A percentile compares a stretch with the other conserved stretches of the same genome.
phyloP scores from a whole-genome alignment of 2,113 vertebrate genomes.

The Chloropsis cyanopogon region DNA sequence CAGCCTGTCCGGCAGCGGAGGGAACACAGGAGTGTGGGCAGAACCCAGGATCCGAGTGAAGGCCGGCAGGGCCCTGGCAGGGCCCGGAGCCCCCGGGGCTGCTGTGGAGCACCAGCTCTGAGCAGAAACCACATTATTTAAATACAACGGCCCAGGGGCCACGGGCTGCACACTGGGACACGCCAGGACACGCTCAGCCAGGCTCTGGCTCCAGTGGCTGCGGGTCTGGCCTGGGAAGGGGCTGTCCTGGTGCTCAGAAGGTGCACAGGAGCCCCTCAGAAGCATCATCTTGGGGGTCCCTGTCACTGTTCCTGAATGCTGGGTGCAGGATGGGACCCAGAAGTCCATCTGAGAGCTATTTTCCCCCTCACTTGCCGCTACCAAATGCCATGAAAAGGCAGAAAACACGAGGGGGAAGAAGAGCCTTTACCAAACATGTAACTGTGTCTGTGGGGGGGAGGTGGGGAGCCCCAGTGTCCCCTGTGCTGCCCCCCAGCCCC shows the following conservation, averaged over 20 bases:
- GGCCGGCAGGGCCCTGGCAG: fast-evolving
- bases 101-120: neutral
- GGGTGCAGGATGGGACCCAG: neutral
- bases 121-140: neutral
- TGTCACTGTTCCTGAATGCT: neutral
- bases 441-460: neutral
- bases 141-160: neutral
- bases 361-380: neutral
- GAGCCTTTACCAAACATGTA: fast-evolving
- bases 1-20: fast-evolving
- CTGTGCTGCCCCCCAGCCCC: neutral
- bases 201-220: neutral
- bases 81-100: fast-evolving
- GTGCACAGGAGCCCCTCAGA: neutral
- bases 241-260: fast-evolving
- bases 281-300: fast-evolving
- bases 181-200: fast-evolving
- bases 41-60: neutral
- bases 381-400: neutral
- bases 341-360: neutral
- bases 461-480: fast-evolving
- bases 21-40: neutral
- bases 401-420: neutral
- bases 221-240: fast-evolving
- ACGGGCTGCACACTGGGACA: neutral